Percentiles rank a stretch among this genome's conserved stretches.
phyloP scores from a whole-genome alignment of 2,888 invertebrate species.

The Brachynemurus nebulosus region DNA sequence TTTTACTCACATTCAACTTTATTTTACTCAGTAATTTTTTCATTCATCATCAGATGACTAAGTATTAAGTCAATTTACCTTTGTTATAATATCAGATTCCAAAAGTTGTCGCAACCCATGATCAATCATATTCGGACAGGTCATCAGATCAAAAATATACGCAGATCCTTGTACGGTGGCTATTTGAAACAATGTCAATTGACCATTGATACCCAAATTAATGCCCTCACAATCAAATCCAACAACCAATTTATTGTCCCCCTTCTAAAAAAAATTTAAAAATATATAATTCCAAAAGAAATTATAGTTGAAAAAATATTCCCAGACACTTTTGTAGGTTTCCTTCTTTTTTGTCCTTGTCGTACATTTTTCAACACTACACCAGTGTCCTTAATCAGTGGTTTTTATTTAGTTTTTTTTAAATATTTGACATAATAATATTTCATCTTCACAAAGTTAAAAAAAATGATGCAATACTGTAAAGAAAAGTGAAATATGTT shows the following conservation, averaged over 20 bases:
- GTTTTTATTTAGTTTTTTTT: too few relatives aligned
- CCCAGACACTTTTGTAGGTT: neutral
- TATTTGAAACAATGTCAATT: constrained; percentile 73
- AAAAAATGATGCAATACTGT: too few relatives aligned
- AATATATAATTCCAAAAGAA: neutral
- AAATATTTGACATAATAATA: too few relatives aligned
- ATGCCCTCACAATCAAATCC: constrained; percentile 90
- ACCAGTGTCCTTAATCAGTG: too few relatives aligned
- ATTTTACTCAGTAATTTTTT: too few relatives aligned
- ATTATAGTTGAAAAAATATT: neutral
- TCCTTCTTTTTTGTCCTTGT: too few relatives aligned
- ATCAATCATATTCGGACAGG: constrained; percentile 67
- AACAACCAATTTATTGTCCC: constrained; percentile 41
- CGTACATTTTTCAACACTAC: too few relatives aligned
- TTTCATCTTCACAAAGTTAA: too few relatives aligned
- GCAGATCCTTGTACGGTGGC: constrained; percentile 71
- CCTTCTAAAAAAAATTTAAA: neutral
- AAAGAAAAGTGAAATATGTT: too few relatives aligned
- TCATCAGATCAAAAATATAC: constrained; percentile 76
- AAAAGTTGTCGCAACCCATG: constrained; percentile 67
- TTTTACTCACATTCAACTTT: too few relatives aligned
- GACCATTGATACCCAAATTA: constrained; percentile 78
- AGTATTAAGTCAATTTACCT: constrained; percentile 38
- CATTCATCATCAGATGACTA: too few relatives aligned
- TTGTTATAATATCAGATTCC: constrained; percentile 67